phyloP scores from a whole-genome alignment of 2,888 invertebrate species.

The Rotaria macrura region DNA sequence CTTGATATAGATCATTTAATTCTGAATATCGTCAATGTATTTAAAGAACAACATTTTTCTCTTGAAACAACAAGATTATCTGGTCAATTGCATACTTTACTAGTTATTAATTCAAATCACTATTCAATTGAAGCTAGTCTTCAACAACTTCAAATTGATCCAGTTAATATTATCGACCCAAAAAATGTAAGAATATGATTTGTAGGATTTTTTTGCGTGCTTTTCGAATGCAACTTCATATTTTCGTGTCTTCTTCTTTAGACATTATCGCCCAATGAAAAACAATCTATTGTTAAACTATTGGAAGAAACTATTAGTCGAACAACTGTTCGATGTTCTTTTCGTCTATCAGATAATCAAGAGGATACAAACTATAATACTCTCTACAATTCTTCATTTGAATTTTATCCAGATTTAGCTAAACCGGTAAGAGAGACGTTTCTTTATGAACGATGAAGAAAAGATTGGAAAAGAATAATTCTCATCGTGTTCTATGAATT shows the following conservation, averaged over 20 bases:
- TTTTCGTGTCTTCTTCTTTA: neutral
- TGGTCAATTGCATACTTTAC: neutral
- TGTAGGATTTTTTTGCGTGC: neutral
- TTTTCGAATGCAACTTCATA: neutral
- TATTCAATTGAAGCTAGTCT: constrained; percentile 11
- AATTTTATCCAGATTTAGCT: neutral
- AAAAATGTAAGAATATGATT: neutral
- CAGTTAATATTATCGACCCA: neutral
- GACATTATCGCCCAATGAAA: neutral
- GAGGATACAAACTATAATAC: neutral
- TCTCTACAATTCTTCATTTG: neutral
- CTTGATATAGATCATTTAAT: neutral
- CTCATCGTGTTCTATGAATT: too few species aligned
- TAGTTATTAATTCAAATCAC: neutral
- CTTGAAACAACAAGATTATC: neutral
- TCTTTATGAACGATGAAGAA: too few species aligned
- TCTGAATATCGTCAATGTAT: neutral
- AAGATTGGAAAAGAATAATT: too few species aligned
- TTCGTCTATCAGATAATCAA: constrained; percentile 1
- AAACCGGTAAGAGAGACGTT: neutral
- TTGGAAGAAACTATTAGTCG: neutral
- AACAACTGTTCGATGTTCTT: neutral
- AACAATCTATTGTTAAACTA: neutral
- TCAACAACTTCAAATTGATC: neutral
- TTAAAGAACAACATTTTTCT: neutral